Conservation (phyloP, 2,888 invertebrate genomes). For the Hymenopus coronatus region DNA sequence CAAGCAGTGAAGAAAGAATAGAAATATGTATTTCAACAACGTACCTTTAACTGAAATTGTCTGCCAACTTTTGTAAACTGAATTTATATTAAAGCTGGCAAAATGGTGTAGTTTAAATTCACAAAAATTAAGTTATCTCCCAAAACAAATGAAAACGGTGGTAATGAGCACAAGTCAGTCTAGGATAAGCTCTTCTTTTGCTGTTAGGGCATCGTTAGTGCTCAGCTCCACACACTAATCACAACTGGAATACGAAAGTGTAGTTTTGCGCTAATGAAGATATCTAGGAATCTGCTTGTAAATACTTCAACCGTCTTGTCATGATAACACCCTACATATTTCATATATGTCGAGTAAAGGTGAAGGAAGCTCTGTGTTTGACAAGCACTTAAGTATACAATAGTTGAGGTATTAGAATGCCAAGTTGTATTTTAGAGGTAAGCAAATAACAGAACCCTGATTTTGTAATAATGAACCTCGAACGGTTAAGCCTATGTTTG, state of each 20-base stretch:
- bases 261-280: neutral
- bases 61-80: too few species aligned
- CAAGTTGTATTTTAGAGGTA: neutral
- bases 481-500: neutral
- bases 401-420: neutral
- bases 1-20: too few species aligned
- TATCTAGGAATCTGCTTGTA: neutral
- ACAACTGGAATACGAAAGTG: neutral
- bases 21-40: too few species aligned
- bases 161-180: too few species aligned
- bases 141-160: too few species aligned
- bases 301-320: neutral
- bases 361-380: neutral
- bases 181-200: too few species aligned
- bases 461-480: neutral
- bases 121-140: too few species aligned
- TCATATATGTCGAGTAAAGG: neutral
- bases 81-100: too few species aligned
- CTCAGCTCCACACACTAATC: neutral
- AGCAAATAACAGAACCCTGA: neutral
- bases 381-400: neutral
- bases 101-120: too few species aligned
- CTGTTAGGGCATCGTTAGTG: too few species aligned
- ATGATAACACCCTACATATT: neutral
- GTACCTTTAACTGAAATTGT: too few species aligned